Evolutionary conservation across 2,113 vertebrate genomes (phyloP), one percentile per base, ranked within the genome.

Genomic region (Empidonax traillii): DNA sequence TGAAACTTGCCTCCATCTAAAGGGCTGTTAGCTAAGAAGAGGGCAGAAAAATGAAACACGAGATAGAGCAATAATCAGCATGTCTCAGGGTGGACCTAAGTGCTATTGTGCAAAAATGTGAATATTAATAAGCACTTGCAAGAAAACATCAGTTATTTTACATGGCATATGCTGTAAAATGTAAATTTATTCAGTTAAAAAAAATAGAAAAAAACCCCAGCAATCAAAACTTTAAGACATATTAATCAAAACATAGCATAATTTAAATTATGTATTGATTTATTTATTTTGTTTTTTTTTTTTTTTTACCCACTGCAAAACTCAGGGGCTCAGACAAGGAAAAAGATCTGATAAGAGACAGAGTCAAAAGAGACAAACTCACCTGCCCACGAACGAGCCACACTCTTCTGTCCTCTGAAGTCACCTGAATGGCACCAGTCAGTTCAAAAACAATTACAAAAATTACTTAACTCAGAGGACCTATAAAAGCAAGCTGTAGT

Each of bases 301-400:
- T 39, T 35, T 35, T 62, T 56, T 58, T 37, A 43, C 3, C 8
- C 15, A 19, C 13, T 56, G 8, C 11, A 80, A 49, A 79, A 62
- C 12, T 44, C 56, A 46, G 18, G 5, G 25, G 3, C 31, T 62
- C 33, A 74, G 22, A 39, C 14, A 30, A 4, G 19, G n/a, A 8
- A 16, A 78, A 74, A 46, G 7, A 39, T 41, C 16, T 13, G 10
- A 3, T 30, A 39, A n/a, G 15, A 62, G 2, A 19, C 46, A 71
- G 75, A 85, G 10, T 12, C 20, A 58, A 37, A 81, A 47, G 3
- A 35, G 22, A 12, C 1, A 3, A 44, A 63, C 5, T 3, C 35
- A 66, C 27, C 9, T 68, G 27, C 6, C 13, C 5, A 23, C 0
- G 0, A 17, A 69, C 14, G 14, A 77, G 9, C 4, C 4, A 2